These are phyloP conservation scores for Azemiops feae DNA, from an alignment of 2,113 vertebrate genomes.

Conservation along the genomic window DNA sequence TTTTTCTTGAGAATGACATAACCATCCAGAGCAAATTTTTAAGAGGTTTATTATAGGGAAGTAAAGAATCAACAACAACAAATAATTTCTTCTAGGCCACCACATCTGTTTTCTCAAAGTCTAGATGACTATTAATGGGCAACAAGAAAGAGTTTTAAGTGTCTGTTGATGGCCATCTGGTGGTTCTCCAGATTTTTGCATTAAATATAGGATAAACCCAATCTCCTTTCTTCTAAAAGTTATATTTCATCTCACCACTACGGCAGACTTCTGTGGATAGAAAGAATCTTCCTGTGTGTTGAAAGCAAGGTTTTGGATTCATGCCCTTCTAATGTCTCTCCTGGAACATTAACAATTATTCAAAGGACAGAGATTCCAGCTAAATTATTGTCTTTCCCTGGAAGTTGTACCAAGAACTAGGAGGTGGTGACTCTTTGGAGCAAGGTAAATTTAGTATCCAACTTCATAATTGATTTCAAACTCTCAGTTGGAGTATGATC, in stretches of 20 bases:
- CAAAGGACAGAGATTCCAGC: not conserved
- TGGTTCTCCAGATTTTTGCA: not conserved
- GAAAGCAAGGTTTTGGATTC: not conserved
- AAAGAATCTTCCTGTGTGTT: not conserved
- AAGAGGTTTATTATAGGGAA: not conserved
- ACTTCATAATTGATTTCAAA: not conserved
- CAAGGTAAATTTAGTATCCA: not conserved
- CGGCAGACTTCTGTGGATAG: not conserved
- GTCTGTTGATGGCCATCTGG: not conserved
- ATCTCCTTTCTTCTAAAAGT: not conserved
- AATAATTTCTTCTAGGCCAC: not conserved
- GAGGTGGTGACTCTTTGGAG: not conserved
- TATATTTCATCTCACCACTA: not conserved
- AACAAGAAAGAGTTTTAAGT: not conserved
- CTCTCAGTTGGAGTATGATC: not conserved
- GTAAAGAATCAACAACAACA: not conserved
- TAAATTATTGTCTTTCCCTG: not conserved
- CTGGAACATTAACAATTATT: not conserved
- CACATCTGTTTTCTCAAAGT: not conserved
- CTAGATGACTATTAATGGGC: not conserved
- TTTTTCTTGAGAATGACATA: not conserved
- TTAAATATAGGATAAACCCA: not conserved
- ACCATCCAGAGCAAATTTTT: not conserved
- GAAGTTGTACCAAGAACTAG: not conserved
- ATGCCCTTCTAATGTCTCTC: not conserved